Evolutionary conservation across 2,888 invertebrate genomes (phyloP), one percentile per base, ranked within the genome.

Genomic region (Tenodera sinensis): DNA sequence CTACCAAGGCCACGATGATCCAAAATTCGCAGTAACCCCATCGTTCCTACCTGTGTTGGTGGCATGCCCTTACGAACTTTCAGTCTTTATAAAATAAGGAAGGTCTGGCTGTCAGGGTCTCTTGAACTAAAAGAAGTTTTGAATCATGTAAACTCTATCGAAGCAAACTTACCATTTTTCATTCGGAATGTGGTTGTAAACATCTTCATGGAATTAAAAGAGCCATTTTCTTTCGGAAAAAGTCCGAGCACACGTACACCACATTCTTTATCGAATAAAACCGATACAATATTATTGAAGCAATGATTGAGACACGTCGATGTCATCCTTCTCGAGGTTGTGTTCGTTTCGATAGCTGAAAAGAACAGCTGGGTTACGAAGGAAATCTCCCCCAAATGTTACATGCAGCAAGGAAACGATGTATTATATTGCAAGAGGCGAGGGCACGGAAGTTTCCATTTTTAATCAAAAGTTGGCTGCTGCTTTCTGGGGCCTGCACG

Each of bases 401-500:
- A 87, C 88, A 83, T 83, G 42, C 30, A 28, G 42, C 30, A 28
- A 83, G 47, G 81, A 71, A 89, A 84, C 87, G 89, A 54, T 47
- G 89, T 88, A 89, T 84, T 88, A 83, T 86, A 88, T 84, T 88
- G 89, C 81, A 84, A 89, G 86, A 34, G 71, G 89, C 42, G 47
- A 27, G 54, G 84, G 84, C 27, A 83, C 71, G 54, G 85, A 88
- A 88, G 89, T 89, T 89, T 87, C 83, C 89, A 88, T 83, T 88
- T 89, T 89, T 88, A 89, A 89, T 89, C 89, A 88, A 89, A 89
- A 89, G 85, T 89, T 88, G 88, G 88, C 34, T n/a, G 54, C 54
- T 71, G 54, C 54, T 71, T 71, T 71, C 54, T 83, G 81, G 25
- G 28, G 87, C 86, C 34, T 87, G 81, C 81, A 30, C 81, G 86